Conservation (phyloP, 2,113 vertebrate genomes). For the Pipa parva region DNA sequence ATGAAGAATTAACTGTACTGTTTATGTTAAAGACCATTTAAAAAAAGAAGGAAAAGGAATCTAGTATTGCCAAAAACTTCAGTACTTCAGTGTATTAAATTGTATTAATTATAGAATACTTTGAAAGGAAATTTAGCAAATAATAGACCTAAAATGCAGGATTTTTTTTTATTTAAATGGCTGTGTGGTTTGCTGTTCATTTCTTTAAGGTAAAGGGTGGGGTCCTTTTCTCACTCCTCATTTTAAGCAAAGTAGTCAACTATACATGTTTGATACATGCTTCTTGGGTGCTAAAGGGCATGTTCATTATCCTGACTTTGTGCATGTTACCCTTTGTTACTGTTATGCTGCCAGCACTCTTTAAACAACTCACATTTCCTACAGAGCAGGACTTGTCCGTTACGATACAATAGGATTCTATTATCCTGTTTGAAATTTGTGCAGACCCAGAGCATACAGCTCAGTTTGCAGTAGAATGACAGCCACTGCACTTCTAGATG, state of each 20-base stretch:
- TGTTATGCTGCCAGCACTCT: slow-evolving; percentile 49
- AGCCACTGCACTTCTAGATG: no score
- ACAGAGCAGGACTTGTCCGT: no score
- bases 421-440: no score
- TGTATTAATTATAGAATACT: slow-evolving; percentile 66
- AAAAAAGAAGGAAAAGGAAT: slow-evolving; percentile 58
- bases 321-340: slow-evolving; percentile 48
- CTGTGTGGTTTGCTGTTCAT: background rate
- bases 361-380: slow-evolving; percentile 44
- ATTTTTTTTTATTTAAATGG: slow-evolving; percentile 54
- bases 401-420: slow-evolving; percentile 40
- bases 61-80: slow-evolving; percentile 61
- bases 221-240: background rate
- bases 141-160: slow-evolving; percentile 54
- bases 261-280: slow-evolving; percentile 9
- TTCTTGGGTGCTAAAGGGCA: slow-evolving; percentile 35
- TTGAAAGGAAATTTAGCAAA: slow-evolving; percentile 57
- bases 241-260: background rate
- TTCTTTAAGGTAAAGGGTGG: background rate
- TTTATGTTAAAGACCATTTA: slow-evolving; percentile 51
- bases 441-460: no score
- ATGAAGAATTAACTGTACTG: slow-evolving; percentile 66
- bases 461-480: no score
- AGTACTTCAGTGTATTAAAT: slow-evolving; percentile 69
- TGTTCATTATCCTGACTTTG: slow-evolving; percentile 43